Percentiles rank a stretch among this genome's conserved stretches.
Evolutionary conservation across 2,797 vertebrate species (phyloP).

Genomic region (Pipistrellus kuhlii): DNA sequence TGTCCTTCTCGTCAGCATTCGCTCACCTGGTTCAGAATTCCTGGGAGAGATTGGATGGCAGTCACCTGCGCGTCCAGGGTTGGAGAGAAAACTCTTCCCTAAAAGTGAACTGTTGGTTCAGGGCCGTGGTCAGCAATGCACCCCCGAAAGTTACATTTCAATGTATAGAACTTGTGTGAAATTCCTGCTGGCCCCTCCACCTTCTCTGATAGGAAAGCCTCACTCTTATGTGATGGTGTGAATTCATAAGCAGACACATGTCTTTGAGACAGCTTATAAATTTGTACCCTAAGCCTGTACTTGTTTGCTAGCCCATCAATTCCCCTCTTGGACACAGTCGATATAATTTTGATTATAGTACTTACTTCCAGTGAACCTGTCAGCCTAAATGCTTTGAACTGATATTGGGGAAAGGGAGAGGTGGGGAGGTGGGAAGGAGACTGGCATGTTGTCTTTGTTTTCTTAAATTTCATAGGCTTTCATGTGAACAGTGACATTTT

Average conservation of each 20-base stretch:
- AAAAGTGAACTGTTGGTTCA: not conserved
- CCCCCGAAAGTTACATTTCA: not conserved
- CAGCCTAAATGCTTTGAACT: constrained; percentile 46
- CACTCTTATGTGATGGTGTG: constrained; percentile 41
- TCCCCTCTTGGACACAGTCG: constrained; percentile 70
- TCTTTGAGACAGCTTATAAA: constrained; percentile 28
- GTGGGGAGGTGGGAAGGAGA: not conserved
- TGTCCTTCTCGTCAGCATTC: not conserved
- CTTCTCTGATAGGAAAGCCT: not conserved
- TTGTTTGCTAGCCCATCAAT: constrained; percentile 63
- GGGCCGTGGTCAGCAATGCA: constrained; percentile 23
- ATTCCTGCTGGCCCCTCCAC: not conserved
- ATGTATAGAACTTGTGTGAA: not conserved
- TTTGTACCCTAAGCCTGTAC: constrained; percentile 34
- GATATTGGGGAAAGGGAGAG: not conserved
- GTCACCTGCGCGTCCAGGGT: not conserved
- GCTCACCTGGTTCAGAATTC: constrained; percentile 32
- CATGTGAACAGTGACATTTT: constrained; percentile 65
- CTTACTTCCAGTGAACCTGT: constrained; percentile 70
- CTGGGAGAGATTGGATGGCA: not conserved
- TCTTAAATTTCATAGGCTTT: constrained; percentile 61
- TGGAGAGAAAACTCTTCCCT: not conserved
- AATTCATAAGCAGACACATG: constrained; percentile 34
- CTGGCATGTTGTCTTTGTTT: constrained; percentile 29
- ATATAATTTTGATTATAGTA: constrained; percentile 74